Percentiles rank a stretch among this genome's conserved stretches.
Evolutionary conservation across 2,888 invertebrate species (phyloP).

Genomic region (Notodromas monacha): DNA sequence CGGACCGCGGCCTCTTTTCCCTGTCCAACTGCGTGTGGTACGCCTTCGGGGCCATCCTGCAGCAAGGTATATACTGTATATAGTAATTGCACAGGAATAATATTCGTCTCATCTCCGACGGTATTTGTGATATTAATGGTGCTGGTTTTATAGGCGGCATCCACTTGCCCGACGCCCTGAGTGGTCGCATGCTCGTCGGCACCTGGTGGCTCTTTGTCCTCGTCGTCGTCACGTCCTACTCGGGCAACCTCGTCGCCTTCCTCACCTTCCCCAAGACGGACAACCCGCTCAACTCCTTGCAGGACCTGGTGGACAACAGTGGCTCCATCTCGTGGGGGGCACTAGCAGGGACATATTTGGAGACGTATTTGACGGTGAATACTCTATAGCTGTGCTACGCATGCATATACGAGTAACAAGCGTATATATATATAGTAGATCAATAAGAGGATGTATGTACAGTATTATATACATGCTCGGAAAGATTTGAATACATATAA

Average conservation of each 20-base stretch:
- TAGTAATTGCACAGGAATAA: neutral
- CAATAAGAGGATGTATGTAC: too few species aligned
- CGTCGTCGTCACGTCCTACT: conserved; percentile 60
- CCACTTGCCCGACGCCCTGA: conserved; percentile 49
- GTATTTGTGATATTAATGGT: neutral
- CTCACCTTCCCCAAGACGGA: conserved; percentile 51
- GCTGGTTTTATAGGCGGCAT: conserved; percentile 33
- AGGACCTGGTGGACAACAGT: conserved; percentile 23
- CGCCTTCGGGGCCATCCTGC: conserved; percentile 56
- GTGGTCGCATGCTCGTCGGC: conserved; percentile 48
- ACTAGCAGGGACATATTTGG: conserved; percentile 35
- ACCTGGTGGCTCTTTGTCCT: conserved; percentile 75
- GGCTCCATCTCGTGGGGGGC: conserved; percentile 36
- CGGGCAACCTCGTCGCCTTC: conserved; percentile 67
- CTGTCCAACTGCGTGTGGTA: conserved; percentile 41
- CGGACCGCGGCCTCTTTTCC: conserved; percentile 18
- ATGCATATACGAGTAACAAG: too few species aligned
- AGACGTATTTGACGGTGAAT: conserved; percentile 26
- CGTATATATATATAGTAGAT: too few species aligned
- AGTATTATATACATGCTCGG: too few species aligned
- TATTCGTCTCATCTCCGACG: too few species aligned
- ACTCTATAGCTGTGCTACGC: too few species aligned
- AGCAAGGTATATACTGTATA: conserved; percentile 31
- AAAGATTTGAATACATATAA: too few species aligned
- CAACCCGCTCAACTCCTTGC: conserved; percentile 29